Base-by-base conservation (phyloP, 2,797 vertebrate species). In the Neoniphon sammara region DNA sequence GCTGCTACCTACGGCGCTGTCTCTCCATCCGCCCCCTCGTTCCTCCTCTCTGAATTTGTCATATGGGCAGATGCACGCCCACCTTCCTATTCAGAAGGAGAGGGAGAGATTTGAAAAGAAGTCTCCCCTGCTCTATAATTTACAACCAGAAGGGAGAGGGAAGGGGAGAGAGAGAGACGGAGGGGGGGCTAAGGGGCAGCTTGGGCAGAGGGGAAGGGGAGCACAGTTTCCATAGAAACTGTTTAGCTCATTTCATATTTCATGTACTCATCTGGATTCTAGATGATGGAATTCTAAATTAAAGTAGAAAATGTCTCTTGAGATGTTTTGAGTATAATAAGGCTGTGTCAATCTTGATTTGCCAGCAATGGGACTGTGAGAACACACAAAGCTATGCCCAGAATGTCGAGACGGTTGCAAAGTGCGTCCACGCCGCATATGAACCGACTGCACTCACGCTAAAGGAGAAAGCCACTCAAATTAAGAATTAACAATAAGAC, bases 1-100 rank as follows among this genome's bases (percentile, higher is more conserved):
- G 23, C 21, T 44, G 66, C 18, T 68, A 53, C 73, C 73, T 44
- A 47, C 60, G 75, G 34, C 52, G 31, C 49, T 70, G 36, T 44
- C 63, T 83, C 73, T 55, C 58, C 63, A 25, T 77, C 78, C 71
- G 8, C 84, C 86, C 77, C 70, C 81, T 67, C 25, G 17, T 62
- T 84, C 69, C 86, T 91, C 93, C 90, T 93, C 89, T 90, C 85
- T 90, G 70, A 62, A 72, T 79, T 61, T 89, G 83, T 83, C 78
- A 87, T 63, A 73, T 68, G 62, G 55, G 57, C 69, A 85, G 77
- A 84, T 63, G 70, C 36, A 73, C 85, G 77, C 85, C 91, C 81
- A 87, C 93, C 74, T 87, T 84, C 88, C 92, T 92, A 91, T 95
- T 93, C 93, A 93, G 73, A 70, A 52, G 57, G 64, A 80, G 79